Evolutionary conservation across 2,888 invertebrate species (phyloP).

Genomic region (Oxyscelio sp.): DNA sequence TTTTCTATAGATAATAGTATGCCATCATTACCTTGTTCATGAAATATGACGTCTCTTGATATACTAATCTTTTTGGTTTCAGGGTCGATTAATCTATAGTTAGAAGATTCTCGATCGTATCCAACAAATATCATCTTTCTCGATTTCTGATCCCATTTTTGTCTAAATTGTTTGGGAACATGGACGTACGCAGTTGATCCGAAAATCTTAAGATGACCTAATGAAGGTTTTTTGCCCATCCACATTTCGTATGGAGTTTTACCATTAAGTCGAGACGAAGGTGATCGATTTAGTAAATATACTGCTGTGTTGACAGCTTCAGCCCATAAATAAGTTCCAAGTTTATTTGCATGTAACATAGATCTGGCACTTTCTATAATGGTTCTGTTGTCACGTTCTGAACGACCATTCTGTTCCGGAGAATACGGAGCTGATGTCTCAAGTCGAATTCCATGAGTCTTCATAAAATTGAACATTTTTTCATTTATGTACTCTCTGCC

Average conservation of each 20-base stretch:
- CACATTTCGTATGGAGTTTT: conserved; percentile 67
- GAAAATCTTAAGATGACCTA: conserved; percentile 59
- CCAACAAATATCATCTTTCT: conserved; percentile 47
- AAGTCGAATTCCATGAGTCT: neutral
- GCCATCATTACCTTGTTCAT: neutral
- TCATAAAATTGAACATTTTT: neutral
- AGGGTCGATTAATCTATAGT: conserved; percentile 47
- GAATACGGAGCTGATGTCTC: too few species aligned
- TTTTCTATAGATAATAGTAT: too few species aligned
- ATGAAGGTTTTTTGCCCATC: conserved; percentile 65
- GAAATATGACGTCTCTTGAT: conserved; percentile 38
- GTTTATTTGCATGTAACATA: conserved; percentile 58
- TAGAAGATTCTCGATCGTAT: conserved; percentile 39
- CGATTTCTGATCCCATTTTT: conserved; percentile 66
- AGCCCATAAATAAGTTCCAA: conserved; percentile 66
- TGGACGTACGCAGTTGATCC: conserved; percentile 56
- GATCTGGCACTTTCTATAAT: conserved; percentile 67
- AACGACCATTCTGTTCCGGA: neutral
- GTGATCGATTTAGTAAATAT: conserved; percentile 71
- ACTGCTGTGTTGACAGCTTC: conserved; percentile 78
- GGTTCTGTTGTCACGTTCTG: conserved; percentile 69
- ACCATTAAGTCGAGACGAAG: neutral
- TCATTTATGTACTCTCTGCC: conserved; percentile 61
- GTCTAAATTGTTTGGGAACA: conserved; percentile 58
- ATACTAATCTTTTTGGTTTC: neutral